These are phyloP conservation scores for Heteropelma amictum DNA, from an alignment of 2,888 invertebrate genomes.

Conservation along the genomic window DNA sequence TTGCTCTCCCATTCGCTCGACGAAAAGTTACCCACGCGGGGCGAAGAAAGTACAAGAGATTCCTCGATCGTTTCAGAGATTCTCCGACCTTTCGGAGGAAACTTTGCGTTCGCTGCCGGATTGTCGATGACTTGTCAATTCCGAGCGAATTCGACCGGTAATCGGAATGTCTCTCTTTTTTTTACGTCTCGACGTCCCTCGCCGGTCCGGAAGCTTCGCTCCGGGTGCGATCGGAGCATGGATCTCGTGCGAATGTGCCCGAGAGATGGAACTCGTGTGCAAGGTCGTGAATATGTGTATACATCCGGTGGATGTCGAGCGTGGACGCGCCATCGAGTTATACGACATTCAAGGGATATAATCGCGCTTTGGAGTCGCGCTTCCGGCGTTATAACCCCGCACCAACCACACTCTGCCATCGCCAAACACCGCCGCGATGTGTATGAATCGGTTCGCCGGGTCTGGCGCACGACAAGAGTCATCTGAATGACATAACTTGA, in stretches of 20 bases:
- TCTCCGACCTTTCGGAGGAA: no score
- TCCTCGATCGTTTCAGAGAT: no score
- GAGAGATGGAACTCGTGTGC: no score
- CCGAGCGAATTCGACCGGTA: no score
- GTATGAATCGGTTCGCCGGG: conserved; percentile 63
- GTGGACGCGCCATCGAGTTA: conserved; percentile 40
- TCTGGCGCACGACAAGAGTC: conserved; percentile 72
- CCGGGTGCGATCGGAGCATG: no score
- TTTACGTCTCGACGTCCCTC: no score
- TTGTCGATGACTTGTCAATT: no score
- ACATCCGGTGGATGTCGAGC: not conserved
- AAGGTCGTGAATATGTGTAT: not conserved
- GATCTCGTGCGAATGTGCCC: no score
- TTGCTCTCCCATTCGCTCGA: not conserved
- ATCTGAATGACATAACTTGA: conserved; percentile 76
- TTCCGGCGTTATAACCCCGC: conserved; percentile 36
- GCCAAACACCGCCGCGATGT: conserved; percentile 41
- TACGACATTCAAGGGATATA: conserved; percentile 51
- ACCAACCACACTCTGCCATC: conserved; percentile 24
- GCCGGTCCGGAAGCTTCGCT: no score
- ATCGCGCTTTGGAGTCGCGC: conserved; percentile 48
- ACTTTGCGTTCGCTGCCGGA: no score
- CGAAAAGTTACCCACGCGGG: not conserved
- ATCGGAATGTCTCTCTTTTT: no score
- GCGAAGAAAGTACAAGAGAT: not conserved